These are phyloP conservation scores for Hydrozoanthus gracilis DNA, from an alignment of 92 coral and sea anemone species.

Conservation along the genomic window DNA sequence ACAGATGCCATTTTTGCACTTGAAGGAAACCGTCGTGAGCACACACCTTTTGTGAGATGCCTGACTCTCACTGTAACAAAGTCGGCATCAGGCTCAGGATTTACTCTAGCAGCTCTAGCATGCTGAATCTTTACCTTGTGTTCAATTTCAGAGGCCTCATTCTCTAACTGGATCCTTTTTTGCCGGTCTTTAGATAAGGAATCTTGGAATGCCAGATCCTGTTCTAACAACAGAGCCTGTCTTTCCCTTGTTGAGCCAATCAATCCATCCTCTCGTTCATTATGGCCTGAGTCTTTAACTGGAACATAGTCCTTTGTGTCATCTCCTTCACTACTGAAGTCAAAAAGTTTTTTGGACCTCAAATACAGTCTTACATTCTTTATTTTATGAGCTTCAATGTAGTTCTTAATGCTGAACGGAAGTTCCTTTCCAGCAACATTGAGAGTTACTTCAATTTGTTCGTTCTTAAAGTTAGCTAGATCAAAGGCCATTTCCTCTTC, in stretches of 20 bases:
- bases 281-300: too few species aligned
- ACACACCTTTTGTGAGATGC: slow-evolving; percentile 48
- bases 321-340: too few species aligned
- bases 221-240: slow-evolving; percentile 35
- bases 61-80: slow-evolving; percentile 53
- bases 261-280: neutral
- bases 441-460: slow-evolving; percentile 31
- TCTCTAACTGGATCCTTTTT: slow-evolving; percentile 25
- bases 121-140: slow-evolving; percentile 44
- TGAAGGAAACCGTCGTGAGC: slow-evolving; percentile 38
- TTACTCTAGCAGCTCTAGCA: slow-evolving; percentile 49
- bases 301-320: too few species aligned
- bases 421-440: neutral
- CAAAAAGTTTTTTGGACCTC: slow-evolving; percentile 25
- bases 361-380: slow-evolving; percentile 43
- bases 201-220: slow-evolving; percentile 46
- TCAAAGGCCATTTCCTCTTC: slow-evolving; percentile 53
- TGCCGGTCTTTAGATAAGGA: slow-evolving; percentile 49
- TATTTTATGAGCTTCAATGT: slow-evolving; percentile 50
- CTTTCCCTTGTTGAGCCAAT: slow-evolving; percentile 37
- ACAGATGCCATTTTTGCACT: slow-evolving; percentile 49
- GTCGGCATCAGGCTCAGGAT: slow-evolving; percentile 47
- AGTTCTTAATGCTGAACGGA: slow-evolving; percentile 27
- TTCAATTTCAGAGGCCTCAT: slow-evolving; percentile 4
- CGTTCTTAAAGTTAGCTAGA: slow-evolving; percentile 41